A percentile compares a stretch with the other conserved stretches of the same genome.
Conservation (phyloP, 1,140 invertebrate genomes). For the Pissodes strobi region DNA sequence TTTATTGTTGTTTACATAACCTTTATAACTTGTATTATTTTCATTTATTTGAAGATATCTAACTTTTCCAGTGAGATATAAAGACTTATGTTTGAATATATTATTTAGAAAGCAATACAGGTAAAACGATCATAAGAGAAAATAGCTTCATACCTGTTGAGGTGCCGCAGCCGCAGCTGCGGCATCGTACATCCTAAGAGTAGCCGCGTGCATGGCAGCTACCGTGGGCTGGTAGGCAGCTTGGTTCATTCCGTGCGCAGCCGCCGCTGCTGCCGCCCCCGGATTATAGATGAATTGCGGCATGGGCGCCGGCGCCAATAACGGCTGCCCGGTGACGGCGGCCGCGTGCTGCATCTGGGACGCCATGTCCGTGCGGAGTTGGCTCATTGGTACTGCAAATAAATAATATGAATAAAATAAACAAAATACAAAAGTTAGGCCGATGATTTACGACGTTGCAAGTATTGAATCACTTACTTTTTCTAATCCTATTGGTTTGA, state of each 20-base stretch:
- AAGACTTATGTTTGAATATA: too few species aligned
- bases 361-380: conserved; percentile 64
- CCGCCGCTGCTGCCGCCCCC: conserved; percentile 63
- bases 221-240: conserved; percentile 28
- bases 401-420: conserved; percentile 18
- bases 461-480: conserved; percentile 42
- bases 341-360: conserved; percentile 75
- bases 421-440: too few species aligned
- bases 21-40: too few species aligned
- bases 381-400: conserved; percentile 64
- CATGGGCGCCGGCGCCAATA: conserved; percentile 75
- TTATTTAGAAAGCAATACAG: too few species aligned
- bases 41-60: too few species aligned
- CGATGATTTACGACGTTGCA: too few species aligned
- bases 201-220: conserved; percentile 30
- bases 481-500: conserved; percentile 50
- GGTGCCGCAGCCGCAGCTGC: conserved; percentile 50
- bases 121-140: too few species aligned
- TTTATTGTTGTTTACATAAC: too few species aligned
- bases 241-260: conserved; percentile 61
- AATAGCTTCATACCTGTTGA: too few species aligned
- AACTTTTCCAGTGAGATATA: too few species aligned
- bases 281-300: conserved; percentile 62
- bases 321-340: conserved; percentile 80
- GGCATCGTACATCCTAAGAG: conserved; percentile 32